A percentile compares a stretch with the other conserved stretches of the same genome.
These are phyloP conservation scores for Phenganax subtilis DNA, from an alignment of 92 coral and sea anemone species.

Conservation along the genomic window DNA sequence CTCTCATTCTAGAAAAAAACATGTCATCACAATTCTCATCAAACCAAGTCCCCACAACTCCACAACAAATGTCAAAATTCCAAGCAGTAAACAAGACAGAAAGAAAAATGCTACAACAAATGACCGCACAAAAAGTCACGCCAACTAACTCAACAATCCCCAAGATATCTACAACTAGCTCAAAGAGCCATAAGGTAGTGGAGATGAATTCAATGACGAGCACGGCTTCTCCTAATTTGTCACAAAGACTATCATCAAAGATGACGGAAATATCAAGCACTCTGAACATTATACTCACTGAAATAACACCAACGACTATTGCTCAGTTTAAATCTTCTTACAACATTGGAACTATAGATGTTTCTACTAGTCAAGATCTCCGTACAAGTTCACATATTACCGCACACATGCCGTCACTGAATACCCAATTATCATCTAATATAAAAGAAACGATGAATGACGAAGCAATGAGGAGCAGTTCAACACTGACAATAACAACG, in stretches of 20 bases:
- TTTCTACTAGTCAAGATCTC: not conserved
- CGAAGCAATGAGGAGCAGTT: not conserved
- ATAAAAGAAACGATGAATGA: not conserved
- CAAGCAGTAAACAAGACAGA: too few species aligned
- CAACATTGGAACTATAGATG: not conserved
- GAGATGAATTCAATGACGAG: not conserved
- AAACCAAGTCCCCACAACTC: not conserved
- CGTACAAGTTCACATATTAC: not conserved
- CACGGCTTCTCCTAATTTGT: not conserved
- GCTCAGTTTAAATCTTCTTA: not conserved
- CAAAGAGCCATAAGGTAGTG: not conserved
- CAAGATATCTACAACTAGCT: not conserved
- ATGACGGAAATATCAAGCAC: not conserved
- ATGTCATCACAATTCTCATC: not conserved
- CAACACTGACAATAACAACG: not conserved
- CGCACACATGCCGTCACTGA: not conserved
- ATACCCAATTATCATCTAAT: not conserved
- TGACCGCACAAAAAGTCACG: not conserved
- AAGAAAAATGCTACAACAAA: not conserved
- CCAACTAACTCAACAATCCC: not conserved
- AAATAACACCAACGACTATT: not conserved
- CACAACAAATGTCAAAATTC: not conserved
- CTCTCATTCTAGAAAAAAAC: not conserved
- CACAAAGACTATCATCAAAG: not conserved
- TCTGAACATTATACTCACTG: not conserved